A percentile compares a stretch with the other conserved stretches of the same genome.
Evolutionary conservation across 2,888 invertebrate genomes (phyloP).

Genomic region (Archips xylosteana): DNA sequence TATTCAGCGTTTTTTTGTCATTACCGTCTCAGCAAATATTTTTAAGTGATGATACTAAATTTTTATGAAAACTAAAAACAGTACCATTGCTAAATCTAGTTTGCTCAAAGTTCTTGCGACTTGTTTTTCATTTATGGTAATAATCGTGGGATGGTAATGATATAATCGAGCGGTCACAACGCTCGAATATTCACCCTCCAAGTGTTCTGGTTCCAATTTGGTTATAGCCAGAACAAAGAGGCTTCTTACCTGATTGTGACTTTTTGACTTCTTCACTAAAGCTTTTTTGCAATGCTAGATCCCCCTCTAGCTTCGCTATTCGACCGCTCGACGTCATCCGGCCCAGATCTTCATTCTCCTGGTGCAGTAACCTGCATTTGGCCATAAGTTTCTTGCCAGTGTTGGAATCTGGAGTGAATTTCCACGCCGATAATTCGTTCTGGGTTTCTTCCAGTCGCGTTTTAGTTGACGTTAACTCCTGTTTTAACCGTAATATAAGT

Average conservation of each 20-base stretch:
- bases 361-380: constrained; percentile 96
- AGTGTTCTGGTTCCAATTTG: no score
- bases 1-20: no score
- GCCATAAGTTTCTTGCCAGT: constrained; percentile 99
- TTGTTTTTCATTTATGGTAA: no score
- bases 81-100: no score
- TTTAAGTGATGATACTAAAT: no score
- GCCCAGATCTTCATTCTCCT: constrained; percentile 99
- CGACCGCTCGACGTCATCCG: constrained; percentile 97
- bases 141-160: no score
- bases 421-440: constrained; percentile 99
- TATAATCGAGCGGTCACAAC: no score
- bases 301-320: constrained; percentile 97
- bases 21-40: no score
- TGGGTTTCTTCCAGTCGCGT: constrained; percentile 98
- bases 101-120: no score
- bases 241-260: constrained; percentile 93
- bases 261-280: constrained; percentile 98
- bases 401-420: constrained; percentile 99
- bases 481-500: constrained; percentile 94
- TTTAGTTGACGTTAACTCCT: constrained; percentile 95
- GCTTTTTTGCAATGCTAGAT: constrained; percentile 97
- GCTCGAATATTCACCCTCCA: no score
- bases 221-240: constrained; percentile 47
- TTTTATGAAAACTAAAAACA: no score